Evolutionary conservation across 2,888 invertebrate species (phyloP), one percentile per base, ranked within the genome.

Genomic region (Miltochrista miniata): DNA sequence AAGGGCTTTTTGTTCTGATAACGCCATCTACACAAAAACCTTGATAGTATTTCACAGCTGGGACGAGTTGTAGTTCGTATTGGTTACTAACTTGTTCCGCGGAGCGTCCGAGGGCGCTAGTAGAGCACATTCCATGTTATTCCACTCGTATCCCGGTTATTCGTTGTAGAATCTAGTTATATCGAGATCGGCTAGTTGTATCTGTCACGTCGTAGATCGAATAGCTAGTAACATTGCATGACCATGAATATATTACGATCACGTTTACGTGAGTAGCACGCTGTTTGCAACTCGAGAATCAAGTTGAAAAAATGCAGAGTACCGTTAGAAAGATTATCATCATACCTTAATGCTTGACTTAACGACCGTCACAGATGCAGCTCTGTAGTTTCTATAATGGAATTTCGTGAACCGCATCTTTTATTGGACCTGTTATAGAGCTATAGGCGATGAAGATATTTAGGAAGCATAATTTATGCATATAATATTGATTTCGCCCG

Each of bases 281-380:
- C 52, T 45, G 57, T 59, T 63, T 59, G 65, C 50, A 56, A 64
- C 56, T 48, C 51, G 50, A 67, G 64, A 68, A 59, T 52, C 60
- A 56, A 60, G 61, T 64, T 56, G 59, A 69, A 75, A 61, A 73
- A 72, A 74, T 74, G 74, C 74, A 74, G 73, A 70, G 64, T 68
- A 73, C 74, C 76, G 76, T 72, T 76, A 74, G 56, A 72, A 57
- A 67, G 68, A 72, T 72, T 69, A 67, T 59, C 63, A 73, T 70
- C 68, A 68, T 70, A 66, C 60, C 62, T 68, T 70, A 68, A 68
- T 68, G 68, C 66, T 68, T 68, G 61, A 68, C 65, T 68, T 67
- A 68, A 61, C 68, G 68, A 65, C 63, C 67, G 65, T 68, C 67
- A 61, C 67, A 68, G 67, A 68, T 65, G 67, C 63, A 65, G 52